Conservation (phyloP, 2,888 invertebrate genomes). For the Podotricha telesiphe region DNA sequence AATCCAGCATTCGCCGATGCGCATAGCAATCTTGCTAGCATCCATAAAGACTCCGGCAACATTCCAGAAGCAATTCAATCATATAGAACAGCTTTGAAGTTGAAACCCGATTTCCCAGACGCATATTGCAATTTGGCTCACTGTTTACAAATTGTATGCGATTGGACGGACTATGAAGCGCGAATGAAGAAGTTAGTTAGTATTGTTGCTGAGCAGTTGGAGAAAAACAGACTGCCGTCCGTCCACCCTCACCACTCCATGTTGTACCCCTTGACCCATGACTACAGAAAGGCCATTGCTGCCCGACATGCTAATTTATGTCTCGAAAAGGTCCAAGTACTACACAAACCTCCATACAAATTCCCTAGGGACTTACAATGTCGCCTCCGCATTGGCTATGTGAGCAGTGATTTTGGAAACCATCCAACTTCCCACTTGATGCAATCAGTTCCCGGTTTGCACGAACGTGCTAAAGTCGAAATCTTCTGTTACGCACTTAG, state of each 20-base stretch:
- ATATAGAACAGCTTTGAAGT: constrained; percentile 97
- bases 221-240: constrained; percentile 98
- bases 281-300: constrained; percentile 97
- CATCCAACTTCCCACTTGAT: constrained; percentile 99
- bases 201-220: constrained; percentile 98
- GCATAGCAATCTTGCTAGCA: constrained; percentile 99
- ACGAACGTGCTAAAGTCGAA: constrained; percentile 93
- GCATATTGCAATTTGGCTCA: constrained; percentile 99
- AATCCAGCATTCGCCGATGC: constrained; percentile 99
- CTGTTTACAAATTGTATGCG: constrained; percentile 99
- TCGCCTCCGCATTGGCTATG: constrained; percentile 96
- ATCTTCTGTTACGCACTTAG: constrained; percentile 97
- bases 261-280: constrained; percentile 98
- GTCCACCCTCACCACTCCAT: constrained; percentile 99
- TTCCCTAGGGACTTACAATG: constrained; percentile 88
- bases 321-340: constrained; percentile 97
- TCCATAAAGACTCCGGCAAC: constrained; percentile 99
- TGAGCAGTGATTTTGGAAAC: constrained; percentile 99
- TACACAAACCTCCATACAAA: constrained; percentile 95
- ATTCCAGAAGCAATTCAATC: constrained; percentile 99
- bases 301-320: constrained; percentile 98
- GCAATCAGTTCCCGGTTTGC: constrained; percentile 99
- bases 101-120: constrained; percentile 99
- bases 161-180: constrained; percentile 98
- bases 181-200: constrained; percentile 98